Conservation (phyloP, 2,113 vertebrate species). For the Arothron firmamentum region DNA sequence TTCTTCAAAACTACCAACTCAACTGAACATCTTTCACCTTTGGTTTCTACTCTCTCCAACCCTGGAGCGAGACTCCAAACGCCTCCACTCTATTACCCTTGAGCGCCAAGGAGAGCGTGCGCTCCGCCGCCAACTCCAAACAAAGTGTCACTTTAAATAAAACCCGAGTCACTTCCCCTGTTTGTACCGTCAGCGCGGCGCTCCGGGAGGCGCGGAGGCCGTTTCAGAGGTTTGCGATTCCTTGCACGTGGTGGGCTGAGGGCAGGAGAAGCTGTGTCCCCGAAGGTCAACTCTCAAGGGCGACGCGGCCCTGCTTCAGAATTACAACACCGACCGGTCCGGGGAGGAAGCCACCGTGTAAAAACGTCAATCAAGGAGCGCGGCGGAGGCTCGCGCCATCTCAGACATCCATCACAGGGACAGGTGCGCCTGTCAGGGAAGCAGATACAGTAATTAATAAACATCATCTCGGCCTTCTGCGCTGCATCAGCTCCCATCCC, state of each 20-base stretch:
- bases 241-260: conserved; percentile 41
- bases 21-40: neutral
- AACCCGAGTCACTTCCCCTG: conserved; percentile 23
- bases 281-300: conserved; percentile 54
- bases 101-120: conserved; percentile 31
- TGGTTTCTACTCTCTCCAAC: neutral
- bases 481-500: conserved; percentile 36
- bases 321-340: conserved; percentile 27
- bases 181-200: conserved; percentile 27
- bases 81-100: conserved; percentile 39
- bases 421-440: conserved; percentile 43
- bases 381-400: conserved; percentile 22
- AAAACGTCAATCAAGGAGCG: conserved; percentile 35
- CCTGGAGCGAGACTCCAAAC: conserved; percentile 12
- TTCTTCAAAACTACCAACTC: no score
- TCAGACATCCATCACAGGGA: conserved; percentile 43
- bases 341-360: conserved; percentile 18
- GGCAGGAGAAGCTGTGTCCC: conserved; percentile 34
- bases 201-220: conserved; percentile 5
- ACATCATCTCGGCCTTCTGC: conserved; percentile 32
- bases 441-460: conserved; percentile 46
- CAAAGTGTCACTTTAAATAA: conserved; percentile 58
- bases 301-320: conserved; percentile 26
- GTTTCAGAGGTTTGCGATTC: conserved; percentile 39
- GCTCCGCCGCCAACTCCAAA: conserved; percentile 44